Percentiles rank a stretch among this genome's conserved stretches.
phyloP scores from a whole-genome alignment of 2,888 invertebrate genomes.

The Invenusta paracnida region DNA sequence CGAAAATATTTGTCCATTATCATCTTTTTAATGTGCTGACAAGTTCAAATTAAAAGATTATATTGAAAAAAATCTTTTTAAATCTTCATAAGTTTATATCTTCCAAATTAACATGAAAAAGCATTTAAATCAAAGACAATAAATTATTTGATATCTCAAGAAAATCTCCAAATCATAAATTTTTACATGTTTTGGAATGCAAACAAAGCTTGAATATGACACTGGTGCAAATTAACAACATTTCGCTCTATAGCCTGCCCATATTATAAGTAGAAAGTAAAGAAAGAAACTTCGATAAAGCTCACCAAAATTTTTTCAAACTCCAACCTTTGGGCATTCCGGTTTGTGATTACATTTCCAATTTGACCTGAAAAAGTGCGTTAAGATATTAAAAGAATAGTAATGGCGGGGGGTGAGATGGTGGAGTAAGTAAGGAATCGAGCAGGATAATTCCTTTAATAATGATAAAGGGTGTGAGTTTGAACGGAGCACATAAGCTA shows the following conservation, averaged over 20 bases:
- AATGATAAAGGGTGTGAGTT: neutral
- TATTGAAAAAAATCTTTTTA: neutral
- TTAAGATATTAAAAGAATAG: neutral
- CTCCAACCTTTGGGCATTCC: conserved; percentile 88
- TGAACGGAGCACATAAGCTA: neutral
- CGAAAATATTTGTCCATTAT: too few relatives aligned
- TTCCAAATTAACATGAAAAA: neutral
- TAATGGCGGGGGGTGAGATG: neutral
- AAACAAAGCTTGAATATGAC: neutral
- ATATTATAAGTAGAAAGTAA: too few relatives aligned
- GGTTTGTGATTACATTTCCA: conserved; percentile 91
- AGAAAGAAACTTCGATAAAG: too few relatives aligned
- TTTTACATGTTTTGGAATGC: neutral
- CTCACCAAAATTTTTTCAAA: conserved; percentile 78
- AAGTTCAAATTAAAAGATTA: neutral
- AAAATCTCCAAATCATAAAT: too few relatives aligned
- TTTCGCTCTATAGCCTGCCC: too few relatives aligned
- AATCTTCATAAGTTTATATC: neutral
- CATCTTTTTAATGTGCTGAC: too few relatives aligned
- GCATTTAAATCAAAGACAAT: too few relatives aligned
- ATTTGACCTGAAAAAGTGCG: conserved; percentile 77
- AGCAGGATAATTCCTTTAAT: neutral
- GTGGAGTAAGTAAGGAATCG: neutral
- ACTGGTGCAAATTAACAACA: too few relatives aligned
- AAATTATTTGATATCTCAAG: too few relatives aligned